Evolutionary conservation across 2,888 invertebrate species (phyloP), one percentile per base, ranked within the genome.

Genomic region (Adelphocoris suturalis): DNA sequence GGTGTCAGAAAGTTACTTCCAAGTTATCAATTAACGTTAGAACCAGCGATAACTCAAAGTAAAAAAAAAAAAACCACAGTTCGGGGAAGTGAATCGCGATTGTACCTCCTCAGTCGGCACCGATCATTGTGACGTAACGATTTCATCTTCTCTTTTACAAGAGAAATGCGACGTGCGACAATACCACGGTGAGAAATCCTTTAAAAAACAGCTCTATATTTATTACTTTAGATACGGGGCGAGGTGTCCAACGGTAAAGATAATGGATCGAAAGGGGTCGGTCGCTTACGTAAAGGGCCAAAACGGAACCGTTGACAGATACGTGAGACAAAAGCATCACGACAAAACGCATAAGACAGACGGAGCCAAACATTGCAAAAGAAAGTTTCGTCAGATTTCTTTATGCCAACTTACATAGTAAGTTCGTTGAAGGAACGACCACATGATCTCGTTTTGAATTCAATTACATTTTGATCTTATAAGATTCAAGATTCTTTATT

Each of bases 11-110:
- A 37, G 11, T 9, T 37, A 28, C 78, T 37, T 7, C 11, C 78
- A 78, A 78, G 46, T 78, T 78, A 78, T 78, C 78, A 78, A 78
- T 78, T 78, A 78, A 37, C 78, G 78, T 78, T 46, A 19, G 19
- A 46, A 78, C 9, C 46, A 37, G 37, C 37, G 37, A 37, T 37
- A 37, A 37, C 3, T 7, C 37, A 37, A 37, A 19, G 37, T 46
- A 78, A 47, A 12, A 27, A 68, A 7, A 23, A 23, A 19, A 68
- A 68, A 68, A 52, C 68, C 68, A 12, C 23, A 68, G 68, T 68
- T 68, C 68, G 23, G 68, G 68, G 23, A 23, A 68, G 68, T 68
- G 68, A 68, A 68, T 68, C 68, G 23, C 68, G 23, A 68, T 68
- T 68, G 68, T 23, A 23, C 68, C 68, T 23, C 23, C 68, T 68